These are phyloP conservation scores for Oncorhynchus tshawytscha DNA, from an alignment of 2,113 vertebrate species.

Conservation along the genomic window DNA sequence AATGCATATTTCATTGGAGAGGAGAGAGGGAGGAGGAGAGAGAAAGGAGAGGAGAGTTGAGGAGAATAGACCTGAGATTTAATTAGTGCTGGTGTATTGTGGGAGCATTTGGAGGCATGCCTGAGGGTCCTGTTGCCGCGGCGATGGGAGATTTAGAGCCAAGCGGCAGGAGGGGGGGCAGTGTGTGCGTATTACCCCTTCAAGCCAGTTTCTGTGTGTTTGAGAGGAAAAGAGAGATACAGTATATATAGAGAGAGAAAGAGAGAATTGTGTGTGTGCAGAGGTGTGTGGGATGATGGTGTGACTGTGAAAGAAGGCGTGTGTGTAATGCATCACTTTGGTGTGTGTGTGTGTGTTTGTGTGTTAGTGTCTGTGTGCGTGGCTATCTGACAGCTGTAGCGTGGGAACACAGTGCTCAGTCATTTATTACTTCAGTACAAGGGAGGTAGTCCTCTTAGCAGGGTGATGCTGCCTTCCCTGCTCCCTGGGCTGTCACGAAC, in stretches of 20 bases:
- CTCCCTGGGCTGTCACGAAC: slow-evolving; percentile 41
- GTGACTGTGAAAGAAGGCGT: neutral
- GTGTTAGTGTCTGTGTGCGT: neutral
- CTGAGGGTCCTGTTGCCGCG: slow-evolving; percentile 41
- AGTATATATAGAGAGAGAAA: neutral
- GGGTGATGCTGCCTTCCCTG: slow-evolving; percentile 42
- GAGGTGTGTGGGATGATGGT: slow-evolving; percentile 2
- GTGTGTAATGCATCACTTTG: slow-evolving; percentile 1
- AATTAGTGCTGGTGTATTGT: slow-evolving; percentile 61
- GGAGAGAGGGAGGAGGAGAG: neutral
- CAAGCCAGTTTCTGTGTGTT: neutral
- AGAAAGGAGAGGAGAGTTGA: neutral
- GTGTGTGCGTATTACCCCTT: neutral
- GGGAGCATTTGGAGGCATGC: slow-evolving; percentile 44
- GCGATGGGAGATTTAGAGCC: slow-evolving; percentile 27
- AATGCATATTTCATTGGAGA: slow-evolving; percentile 47
- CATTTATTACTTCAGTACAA: slow-evolving; percentile 43
- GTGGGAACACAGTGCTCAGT: slow-evolving; percentile 19
- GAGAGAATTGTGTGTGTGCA: neutral
- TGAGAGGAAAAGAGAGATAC: neutral
- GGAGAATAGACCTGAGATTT: slow-evolving; percentile 35
- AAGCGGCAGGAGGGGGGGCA: neutral
- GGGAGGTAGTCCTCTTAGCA: slow-evolving; percentile 6
- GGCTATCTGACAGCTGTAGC: slow-evolving; percentile 35
- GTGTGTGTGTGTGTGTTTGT: neutral